Evolutionary conservation across 2,113 vertebrate genomes (phyloP).

Genomic region (Oenanthe melanoleuca): DNA sequence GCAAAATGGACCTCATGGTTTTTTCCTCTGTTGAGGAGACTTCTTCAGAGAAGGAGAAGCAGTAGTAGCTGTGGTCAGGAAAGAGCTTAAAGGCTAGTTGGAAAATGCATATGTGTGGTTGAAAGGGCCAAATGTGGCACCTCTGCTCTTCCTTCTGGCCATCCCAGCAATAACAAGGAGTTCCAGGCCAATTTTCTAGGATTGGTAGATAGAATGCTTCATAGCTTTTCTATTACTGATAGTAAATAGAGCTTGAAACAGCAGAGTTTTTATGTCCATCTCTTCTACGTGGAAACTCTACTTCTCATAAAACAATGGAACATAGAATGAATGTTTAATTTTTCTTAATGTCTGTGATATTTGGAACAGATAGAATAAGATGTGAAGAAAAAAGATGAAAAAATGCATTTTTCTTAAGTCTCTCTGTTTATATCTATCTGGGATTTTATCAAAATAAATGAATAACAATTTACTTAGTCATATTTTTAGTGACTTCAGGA

Average conservation of each 20-base stretch:
- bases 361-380: neutral
- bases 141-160: neutral
- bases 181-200: neutral
- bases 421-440: neutral
- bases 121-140: neutral
- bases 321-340: neutral
- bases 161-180: neutral
- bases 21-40: neutral
- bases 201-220: neutral
- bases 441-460: neutral
- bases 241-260: neutral
- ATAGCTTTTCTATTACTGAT: neutral
- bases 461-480: neutral
- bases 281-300: neutral
- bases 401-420: neutral
- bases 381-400: neutral
- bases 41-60: neutral
- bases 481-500: constrained; percentile 11
- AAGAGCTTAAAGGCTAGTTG: neutral
- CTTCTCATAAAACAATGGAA: neutral
- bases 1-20: neutral
- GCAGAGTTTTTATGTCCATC: neutral
- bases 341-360: neutral
- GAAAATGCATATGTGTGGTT: accelerated
- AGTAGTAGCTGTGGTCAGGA: neutral